Evolutionary conservation across 2,888 invertebrate species (phyloP).

Genomic region (Toxonevra muliebris): DNA sequence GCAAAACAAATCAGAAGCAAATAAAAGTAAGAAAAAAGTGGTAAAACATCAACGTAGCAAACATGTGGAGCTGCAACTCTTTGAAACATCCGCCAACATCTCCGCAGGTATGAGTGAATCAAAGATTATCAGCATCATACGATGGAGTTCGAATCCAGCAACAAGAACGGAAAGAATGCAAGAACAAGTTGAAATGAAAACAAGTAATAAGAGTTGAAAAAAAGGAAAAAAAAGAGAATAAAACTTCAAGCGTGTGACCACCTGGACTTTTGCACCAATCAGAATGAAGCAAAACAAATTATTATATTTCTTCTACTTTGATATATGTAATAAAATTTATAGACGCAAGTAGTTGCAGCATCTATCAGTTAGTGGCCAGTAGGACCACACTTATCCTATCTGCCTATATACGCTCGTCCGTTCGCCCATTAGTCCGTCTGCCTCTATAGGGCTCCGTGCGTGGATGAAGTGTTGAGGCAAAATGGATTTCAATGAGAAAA

Average conservation of each 20-base stretch:
- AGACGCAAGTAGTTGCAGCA: no score
- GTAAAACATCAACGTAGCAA: conserved; percentile 39
- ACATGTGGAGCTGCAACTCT: conserved; percentile 21
- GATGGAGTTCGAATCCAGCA: background rate
- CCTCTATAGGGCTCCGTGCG: no score
- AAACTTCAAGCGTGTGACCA: conserved; percentile 54
- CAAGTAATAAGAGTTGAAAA: background rate
- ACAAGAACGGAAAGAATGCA: background rate
- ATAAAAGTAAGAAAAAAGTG: conserved; percentile 26
- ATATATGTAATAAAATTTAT: no score
- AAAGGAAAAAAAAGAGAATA: background rate
- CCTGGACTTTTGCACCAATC: conserved; percentile 62
- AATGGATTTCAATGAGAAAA: no score
- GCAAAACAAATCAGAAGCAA: background rate
- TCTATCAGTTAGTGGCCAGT: no score
- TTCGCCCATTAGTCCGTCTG: no score
- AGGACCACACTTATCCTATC: no score
- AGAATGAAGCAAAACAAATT: conserved; percentile 56
- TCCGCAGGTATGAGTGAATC: conserved; percentile 15
- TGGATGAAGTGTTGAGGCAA: no score
- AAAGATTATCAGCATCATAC: conserved; percentile 10
- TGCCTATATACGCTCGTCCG: no score
- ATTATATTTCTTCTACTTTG: conserved; percentile 33
- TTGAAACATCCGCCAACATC: conserved; percentile 22
- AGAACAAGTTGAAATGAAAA: conserved; percentile 12